Conservation (phyloP, 2,888 invertebrate genomes). For the Andrena haemorrhoa region DNA sequence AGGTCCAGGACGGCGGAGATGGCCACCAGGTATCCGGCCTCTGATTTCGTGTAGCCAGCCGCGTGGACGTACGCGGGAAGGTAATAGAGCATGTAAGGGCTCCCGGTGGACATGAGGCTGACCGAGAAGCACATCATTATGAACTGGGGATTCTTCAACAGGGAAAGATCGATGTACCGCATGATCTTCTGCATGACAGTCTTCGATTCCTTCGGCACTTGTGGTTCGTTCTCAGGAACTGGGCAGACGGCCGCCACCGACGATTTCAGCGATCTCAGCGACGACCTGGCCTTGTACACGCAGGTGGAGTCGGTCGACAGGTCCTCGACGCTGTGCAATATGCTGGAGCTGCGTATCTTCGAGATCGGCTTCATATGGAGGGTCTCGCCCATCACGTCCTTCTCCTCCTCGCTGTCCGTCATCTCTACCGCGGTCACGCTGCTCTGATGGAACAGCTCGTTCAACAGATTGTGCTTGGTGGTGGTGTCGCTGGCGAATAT, state of each 20-base stretch:
- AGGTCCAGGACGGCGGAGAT: conserved; percentile 91
- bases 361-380: conserved; percentile 87
- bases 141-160: conserved; percentile 89
- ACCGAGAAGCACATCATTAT: conserved; percentile 90
- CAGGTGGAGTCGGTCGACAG: conserved; percentile 91
- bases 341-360: conserved; percentile 90
- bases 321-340: conserved; percentile 91
- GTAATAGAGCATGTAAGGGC: conserved; percentile 91
- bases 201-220: conserved; percentile 44
- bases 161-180: conserved; percentile 89
- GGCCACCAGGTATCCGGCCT: conserved; percentile 90
- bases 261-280: conserved; percentile 78
- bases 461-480: conserved; percentile 82
- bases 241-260: conserved; percentile 77
- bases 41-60: conserved; percentile 87
- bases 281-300: conserved; percentile 88
- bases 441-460: conserved; percentile 83
- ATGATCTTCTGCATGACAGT: conserved; percentile 82
- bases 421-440: conserved; percentile 79
- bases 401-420: conserved; percentile 86
- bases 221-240: conserved; percentile 58
- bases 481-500: conserved; percentile 82
- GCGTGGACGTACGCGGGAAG: conserved; percentile 91
- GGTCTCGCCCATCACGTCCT: conserved; percentile 87
- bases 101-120: conserved; percentile 91